A percentile compares a stretch with the other conserved stretches of the same genome.
Conservation (phyloP, 2,797 vertebrate genomes). For the Peromyscus attwateri region DNA sequence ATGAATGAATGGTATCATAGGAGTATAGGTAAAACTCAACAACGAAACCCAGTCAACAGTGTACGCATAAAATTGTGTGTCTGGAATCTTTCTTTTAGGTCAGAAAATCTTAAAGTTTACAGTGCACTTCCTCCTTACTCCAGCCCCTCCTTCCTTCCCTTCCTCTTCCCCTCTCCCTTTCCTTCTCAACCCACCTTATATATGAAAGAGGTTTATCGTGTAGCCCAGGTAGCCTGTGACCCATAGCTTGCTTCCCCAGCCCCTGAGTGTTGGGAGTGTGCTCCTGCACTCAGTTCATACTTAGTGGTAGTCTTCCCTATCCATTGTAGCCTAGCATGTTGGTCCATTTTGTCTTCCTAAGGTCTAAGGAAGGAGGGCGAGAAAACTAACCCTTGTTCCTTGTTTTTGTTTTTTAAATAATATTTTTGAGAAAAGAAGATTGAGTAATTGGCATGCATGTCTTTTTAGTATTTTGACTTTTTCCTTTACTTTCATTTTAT, state of each 20-base stretch:
- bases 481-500: constrained; percentile 30
- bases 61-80: background rate
- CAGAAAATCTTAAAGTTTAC: background rate
- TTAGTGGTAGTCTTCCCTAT: background rate
- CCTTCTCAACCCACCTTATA: no score
- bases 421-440: constrained; percentile 13
- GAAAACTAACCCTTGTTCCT: background rate
- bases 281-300: background rate
- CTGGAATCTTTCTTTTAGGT: constrained; percentile 38
- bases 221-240: background rate
- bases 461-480: constrained; percentile 55
- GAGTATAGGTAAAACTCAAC: background rate
- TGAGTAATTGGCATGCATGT: background rate
- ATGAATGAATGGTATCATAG: background rate
- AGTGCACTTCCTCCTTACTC: background rate
- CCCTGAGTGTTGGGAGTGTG: background rate
- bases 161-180: background rate
- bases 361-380: constrained; percentile 3
- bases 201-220: background rate
- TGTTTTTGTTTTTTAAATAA: background rate
- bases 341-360: background rate
- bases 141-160: background rate
- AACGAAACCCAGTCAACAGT: background rate
- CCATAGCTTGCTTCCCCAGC: background rate
- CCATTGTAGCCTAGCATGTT: background rate